phyloP scores from a whole-genome alignment of 2,888 invertebrate genomes.

The Lypha dubia region DNA sequence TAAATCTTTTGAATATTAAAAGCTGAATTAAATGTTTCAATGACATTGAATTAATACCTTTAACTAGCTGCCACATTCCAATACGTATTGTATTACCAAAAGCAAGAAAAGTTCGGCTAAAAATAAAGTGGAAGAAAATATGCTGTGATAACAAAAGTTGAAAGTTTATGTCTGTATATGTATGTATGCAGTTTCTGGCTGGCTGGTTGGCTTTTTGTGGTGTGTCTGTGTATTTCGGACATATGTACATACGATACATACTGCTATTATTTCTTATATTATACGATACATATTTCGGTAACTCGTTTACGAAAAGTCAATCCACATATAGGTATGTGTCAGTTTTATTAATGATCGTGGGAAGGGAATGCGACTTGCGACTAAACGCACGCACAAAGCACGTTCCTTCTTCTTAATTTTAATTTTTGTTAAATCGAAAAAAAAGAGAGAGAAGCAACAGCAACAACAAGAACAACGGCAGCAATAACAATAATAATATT shows the following conservation, averaged over 20 bases:
- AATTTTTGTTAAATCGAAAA: constrained; percentile 40
- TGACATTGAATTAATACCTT: constrained; percentile 47
- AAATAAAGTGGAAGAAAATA: constrained; percentile 49
- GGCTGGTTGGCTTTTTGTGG: constrained; percentile 11
- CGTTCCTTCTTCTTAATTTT: constrained; percentile 65
- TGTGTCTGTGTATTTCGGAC: constrained; percentile 36
- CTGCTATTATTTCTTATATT: constrained; percentile 68
- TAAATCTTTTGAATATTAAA: neutral
- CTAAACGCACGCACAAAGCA: constrained; percentile 73
- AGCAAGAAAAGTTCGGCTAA: constrained; percentile 26
- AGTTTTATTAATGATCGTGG: constrained; percentile 83
- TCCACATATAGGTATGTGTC: constrained; percentile 81
- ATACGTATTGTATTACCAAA: constrained; percentile 56
- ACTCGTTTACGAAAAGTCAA: constrained; percentile 74
- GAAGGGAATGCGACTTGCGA: constrained; percentile 77
- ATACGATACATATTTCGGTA: constrained; percentile 70
- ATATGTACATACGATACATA: constrained; percentile 45
- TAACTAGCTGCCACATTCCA: constrained; percentile 58
- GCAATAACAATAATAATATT: constrained; percentile 46
- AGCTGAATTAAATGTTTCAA: neutral
- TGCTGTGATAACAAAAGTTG: constrained; percentile 68
- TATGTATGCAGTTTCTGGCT: too few species aligned
- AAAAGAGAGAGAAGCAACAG: constrained; percentile 1
- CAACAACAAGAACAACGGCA: constrained; percentile 25
- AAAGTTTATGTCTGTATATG: constrained; percentile 68